phyloP scores from a whole-genome alignment of 2,113 vertebrate genomes.

The Leuciscus idus region DNA sequence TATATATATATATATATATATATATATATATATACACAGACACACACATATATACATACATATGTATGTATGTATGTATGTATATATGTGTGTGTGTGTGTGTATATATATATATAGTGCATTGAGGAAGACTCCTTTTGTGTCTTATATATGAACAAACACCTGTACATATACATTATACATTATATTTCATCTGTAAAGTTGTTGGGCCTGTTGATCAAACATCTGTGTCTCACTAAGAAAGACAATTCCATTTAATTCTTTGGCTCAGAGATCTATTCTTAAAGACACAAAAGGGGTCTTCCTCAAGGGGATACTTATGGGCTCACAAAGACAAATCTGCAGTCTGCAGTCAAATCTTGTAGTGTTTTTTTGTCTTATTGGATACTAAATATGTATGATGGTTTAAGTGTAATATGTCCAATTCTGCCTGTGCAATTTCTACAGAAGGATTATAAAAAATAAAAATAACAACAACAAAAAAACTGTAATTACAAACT shows the following conservation, averaged over 20 bases:
- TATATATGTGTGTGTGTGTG: no score
- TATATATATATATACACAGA: no score
- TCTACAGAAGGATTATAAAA: background rate
- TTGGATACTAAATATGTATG: background rate
- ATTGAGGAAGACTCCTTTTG: no score
- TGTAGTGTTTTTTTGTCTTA: background rate
- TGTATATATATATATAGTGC: no score
- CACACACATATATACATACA: no score
- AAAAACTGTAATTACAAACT: background rate
- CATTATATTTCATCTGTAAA: background rate
- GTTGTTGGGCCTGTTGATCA: background rate
- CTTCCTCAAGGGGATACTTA: background rate
- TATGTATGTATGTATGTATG: no score
- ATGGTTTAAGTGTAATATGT: background rate
- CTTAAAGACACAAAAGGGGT: background rate
- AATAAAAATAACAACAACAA: background rate
- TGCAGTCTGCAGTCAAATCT: background rate
- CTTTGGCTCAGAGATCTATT: background rate
- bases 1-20: no score
- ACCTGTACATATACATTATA: no score
- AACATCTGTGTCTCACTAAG: background rate
- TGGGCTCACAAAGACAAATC: conserved; percentile 7
- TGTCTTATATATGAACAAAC: no score
- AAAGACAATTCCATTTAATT: background rate
- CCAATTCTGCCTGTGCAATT: background rate